phyloP scores from a whole-genome alignment of 2,113 vertebrate species.

The Pangasianodon gigas region DNA sequence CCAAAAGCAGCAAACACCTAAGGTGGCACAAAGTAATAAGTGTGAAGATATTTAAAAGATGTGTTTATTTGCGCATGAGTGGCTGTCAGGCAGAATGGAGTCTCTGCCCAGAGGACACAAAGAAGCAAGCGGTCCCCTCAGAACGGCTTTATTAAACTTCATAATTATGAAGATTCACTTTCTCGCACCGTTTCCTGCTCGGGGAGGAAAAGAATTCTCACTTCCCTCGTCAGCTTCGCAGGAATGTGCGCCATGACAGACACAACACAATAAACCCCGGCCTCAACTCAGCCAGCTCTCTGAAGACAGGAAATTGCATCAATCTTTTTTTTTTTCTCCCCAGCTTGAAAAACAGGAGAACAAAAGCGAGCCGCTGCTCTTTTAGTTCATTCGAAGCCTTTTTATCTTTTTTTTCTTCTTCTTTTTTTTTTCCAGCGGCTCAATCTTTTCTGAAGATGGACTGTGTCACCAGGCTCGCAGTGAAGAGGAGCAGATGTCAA shows the following conservation, averaged over 20 bases:
- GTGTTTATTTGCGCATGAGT: slow-evolving; percentile 44
- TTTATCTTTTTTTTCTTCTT: not conserved
- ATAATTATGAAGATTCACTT: slow-evolving; percentile 66
- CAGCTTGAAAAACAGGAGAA: slow-evolving; percentile 45
- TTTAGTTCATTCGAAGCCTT: slow-evolving; percentile 56
- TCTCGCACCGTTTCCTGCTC: slow-evolving; percentile 40
- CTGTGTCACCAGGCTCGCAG: slow-evolving; percentile 61
- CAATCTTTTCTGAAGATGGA: slow-evolving; percentile 68
- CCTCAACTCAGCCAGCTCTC: slow-evolving; percentile 55
- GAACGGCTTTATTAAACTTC: slow-evolving; percentile 60
- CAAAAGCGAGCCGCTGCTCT: slow-evolving; percentile 38
- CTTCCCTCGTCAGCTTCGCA: slow-evolving; percentile 41
- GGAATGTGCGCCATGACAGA: slow-evolving; percentile 56
- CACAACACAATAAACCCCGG: slow-evolving; percentile 44
- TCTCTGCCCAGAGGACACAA: slow-evolving; percentile 53
- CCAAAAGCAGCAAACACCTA: slow-evolving; percentile 34
- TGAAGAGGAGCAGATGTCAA: slow-evolving; percentile 83
- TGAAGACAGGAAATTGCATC: slow-evolving; percentile 60
- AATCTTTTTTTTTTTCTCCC: slow-evolving; percentile 52
- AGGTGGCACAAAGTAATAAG: slow-evolving; percentile 57
- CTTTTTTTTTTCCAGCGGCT: slow-evolving; percentile 21
- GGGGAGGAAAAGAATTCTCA: slow-evolving; percentile 44
- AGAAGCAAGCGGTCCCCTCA: slow-evolving; percentile 54
- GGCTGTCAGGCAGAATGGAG: slow-evolving; percentile 58
- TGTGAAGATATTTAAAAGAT: slow-evolving; percentile 56